phyloP scores from a whole-genome alignment of 1,140 invertebrate genomes.

The Scaptomyza hsui region DNA sequence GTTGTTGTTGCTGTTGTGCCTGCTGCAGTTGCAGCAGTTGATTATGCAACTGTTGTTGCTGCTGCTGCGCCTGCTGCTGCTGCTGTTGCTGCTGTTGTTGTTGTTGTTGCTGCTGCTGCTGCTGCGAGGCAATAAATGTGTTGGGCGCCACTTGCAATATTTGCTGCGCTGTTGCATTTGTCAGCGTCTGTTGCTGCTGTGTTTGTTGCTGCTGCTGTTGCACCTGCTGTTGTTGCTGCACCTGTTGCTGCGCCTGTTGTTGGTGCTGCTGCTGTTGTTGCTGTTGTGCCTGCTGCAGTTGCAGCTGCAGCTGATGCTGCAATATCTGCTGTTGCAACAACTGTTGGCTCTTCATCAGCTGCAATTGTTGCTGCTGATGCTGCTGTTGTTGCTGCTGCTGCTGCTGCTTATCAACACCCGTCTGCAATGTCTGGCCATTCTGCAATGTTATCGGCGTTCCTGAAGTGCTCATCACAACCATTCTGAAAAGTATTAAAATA shows the following conservation, averaged over 20 bases:
- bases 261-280: constrained; percentile 68
- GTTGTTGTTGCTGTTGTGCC: constrained; percentile 45
- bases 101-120: constrained; percentile 60
- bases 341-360: constrained; percentile 73
- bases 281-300: constrained; percentile 73
- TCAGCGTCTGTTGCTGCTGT: constrained; percentile 53
- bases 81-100: constrained; percentile 67
- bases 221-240: constrained; percentile 69
- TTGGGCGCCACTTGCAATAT: constrained; percentile 84
- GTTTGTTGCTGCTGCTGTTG: constrained; percentile 83
- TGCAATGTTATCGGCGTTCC: constrained; percentile 80
- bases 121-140: constrained; percentile 65
- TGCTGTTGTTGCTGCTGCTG: constrained; percentile 69
- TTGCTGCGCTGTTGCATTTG: constrained; percentile 73
- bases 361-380: constrained; percentile 61
- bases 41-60: constrained; percentile 41
- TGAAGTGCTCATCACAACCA: constrained; percentile 82
- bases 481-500: constrained; percentile 55
- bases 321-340: constrained; percentile 71
- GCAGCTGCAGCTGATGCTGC: constrained; percentile 78
- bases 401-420: constrained; percentile 66
- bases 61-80: constrained; percentile 81
- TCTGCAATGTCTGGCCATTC: constrained; percentile 74
- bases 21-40: constrained; percentile 35
- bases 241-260: constrained; percentile 67